phyloP scores from a whole-genome alignment of 2,797 vertebrate genomes.

The Cossypha caffra region DNA sequence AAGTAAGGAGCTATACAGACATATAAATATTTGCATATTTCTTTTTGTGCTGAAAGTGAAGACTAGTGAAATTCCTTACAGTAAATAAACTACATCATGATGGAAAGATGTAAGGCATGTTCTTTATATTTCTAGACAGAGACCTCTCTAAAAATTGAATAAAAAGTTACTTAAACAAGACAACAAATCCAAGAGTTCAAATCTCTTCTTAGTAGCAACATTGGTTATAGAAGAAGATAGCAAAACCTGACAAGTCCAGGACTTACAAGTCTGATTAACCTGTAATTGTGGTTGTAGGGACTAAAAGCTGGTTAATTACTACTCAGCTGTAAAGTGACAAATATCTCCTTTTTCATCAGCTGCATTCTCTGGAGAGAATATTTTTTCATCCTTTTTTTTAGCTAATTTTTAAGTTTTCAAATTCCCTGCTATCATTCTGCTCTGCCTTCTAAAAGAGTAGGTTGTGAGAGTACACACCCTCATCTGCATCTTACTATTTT shows the following conservation, averaged over 20 bases:
- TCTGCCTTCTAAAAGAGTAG: background rate
- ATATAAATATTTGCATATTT: background rate
- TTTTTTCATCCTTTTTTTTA: background rate
- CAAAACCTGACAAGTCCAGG: background rate
- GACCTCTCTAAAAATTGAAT: background rate
- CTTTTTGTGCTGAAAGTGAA: background rate
- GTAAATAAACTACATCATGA: background rate
- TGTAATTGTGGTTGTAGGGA: background rate
- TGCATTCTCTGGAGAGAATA: background rate
- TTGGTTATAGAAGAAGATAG: background rate
- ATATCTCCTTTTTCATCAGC: background rate
- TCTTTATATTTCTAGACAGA: conserved; percentile 7
- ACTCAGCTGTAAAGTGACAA: background rate
- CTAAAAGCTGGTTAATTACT: background rate
- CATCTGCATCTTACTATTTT: background rate
- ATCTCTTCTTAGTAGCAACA: background rate
- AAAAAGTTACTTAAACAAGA: background rate
- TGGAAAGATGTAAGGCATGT: background rate
- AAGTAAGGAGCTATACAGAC: background rate
- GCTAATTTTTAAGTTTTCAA: background rate
- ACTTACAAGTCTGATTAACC: background rate
- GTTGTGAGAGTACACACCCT: accelerated
- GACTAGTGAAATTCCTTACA: conserved; percentile 24
- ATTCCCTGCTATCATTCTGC: background rate
- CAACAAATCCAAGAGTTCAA: background rate